These are phyloP conservation scores for Conistra vaccinii DNA, from an alignment of 2,888 invertebrate species.

Conservation along the genomic window DNA sequence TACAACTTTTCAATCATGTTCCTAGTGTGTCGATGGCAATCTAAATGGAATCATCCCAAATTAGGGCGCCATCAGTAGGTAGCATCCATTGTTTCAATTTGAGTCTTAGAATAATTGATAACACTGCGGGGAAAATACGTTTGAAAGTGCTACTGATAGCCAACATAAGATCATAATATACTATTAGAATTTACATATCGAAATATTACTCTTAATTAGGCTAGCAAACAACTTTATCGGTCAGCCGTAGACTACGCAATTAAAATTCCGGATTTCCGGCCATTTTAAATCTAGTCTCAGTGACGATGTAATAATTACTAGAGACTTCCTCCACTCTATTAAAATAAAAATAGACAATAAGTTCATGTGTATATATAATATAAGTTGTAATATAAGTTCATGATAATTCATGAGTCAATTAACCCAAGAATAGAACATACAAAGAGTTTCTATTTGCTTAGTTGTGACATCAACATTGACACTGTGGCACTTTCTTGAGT, in stretches of 20 bases:
- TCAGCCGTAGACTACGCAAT: background rate
- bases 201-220: constrained; percentile 13
- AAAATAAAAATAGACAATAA: constrained; percentile 56
- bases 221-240: constrained; percentile 38
- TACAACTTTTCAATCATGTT: background rate
- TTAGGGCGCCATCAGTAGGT: background rate
- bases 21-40: background rate
- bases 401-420: constrained; percentile 69
- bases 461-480: constrained; percentile 83
- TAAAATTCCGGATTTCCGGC: background rate
- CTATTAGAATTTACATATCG: background rate
- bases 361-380: no score
- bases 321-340: constrained; percentile 24
- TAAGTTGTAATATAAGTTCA: no score
- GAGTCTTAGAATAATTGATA: background rate
- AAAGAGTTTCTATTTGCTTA: constrained; percentile 68
- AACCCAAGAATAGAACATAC: constrained; percentile 69
- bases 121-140: background rate
- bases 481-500: constrained; percentile 79
- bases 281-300: background rate
- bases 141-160: background rate
- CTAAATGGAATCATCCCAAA: background rate
- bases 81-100: background rate
- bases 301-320: constrained; percentile 14
- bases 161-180: constrained; percentile 5